phyloP scores from a whole-genome alignment of 2,888 invertebrate species.

The Dolichopus griseipennis region DNA sequence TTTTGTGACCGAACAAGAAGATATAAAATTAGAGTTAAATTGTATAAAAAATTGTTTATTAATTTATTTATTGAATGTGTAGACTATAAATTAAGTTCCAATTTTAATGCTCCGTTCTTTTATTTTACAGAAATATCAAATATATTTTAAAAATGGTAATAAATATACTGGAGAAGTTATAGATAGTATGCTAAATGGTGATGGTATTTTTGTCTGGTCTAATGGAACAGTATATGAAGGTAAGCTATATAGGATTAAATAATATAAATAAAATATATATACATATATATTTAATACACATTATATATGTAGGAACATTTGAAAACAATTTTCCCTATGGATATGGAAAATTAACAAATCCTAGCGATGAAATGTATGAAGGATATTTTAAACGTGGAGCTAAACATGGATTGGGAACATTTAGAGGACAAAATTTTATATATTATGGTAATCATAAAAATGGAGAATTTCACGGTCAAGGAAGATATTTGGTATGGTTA shows the following conservation, averaged over 20 bases:
- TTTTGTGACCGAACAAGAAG: too few relatives aligned
- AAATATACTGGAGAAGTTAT: constrained; percentile 13
- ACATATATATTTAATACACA: not conserved
- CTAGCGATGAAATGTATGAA: not conserved
- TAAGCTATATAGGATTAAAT: constrained; percentile 14
- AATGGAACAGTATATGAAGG: constrained; percentile 8
- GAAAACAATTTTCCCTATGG: constrained; percentile 13
- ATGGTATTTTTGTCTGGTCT: constrained; percentile 13
- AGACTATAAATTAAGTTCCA: too few relatives aligned
- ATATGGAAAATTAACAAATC: constrained; percentile 12
- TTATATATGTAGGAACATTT: constrained; percentile 14
- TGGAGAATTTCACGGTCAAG: constrained; percentile 2
- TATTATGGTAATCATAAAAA: constrained; percentile 11
- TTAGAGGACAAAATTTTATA: constrained; percentile 11
- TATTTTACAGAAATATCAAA: too few relatives aligned
- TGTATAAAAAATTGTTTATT: too few relatives aligned
- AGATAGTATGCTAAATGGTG: constrained; percentile 12
- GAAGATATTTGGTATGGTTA: not conserved
- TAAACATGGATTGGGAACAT: constrained; percentile 14
- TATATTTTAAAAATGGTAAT: constrained; percentile 15
- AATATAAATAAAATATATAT: too few relatives aligned
- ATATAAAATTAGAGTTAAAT: too few relatives aligned
- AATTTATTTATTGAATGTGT: too few relatives aligned
- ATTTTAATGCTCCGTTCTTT: too few relatives aligned
- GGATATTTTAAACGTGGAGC: constrained; percentile 4